These are phyloP conservation scores for Odontamblyopus rebecca DNA, from an alignment of 2,797 vertebrate genomes.

Conservation along the genomic window DNA sequence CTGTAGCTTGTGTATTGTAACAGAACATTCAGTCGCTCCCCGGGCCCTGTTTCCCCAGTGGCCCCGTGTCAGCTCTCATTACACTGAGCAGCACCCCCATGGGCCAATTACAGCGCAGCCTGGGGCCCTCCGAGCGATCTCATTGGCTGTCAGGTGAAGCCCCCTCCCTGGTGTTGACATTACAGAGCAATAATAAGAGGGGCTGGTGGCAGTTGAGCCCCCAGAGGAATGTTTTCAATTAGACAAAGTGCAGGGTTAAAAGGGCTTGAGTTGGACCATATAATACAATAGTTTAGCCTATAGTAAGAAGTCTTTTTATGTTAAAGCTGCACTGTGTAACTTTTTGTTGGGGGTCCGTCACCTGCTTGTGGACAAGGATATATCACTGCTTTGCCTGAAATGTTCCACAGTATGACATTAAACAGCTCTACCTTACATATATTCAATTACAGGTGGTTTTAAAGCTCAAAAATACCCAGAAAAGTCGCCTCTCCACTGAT, in stretches of 20 bases:
- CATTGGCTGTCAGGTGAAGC: constrained; percentile 17
- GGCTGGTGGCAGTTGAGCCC: constrained; percentile 30
- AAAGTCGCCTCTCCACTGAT: too few relatives aligned
- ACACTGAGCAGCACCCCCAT: constrained; percentile 35
- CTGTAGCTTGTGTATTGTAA: not conserved
- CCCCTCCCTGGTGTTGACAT: constrained; percentile 28
- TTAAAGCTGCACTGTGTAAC: too few relatives aligned
- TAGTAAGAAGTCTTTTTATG: too few relatives aligned
- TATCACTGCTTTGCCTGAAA: too few relatives aligned
- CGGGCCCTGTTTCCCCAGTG: constrained; percentile 47
- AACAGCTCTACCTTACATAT: too few relatives aligned
- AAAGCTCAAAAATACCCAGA: too few relatives aligned
- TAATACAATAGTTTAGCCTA: not conserved
- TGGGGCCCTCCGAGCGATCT: constrained; percentile 15
- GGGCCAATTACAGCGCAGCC: constrained; percentile 45
- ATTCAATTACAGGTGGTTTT: too few relatives aligned
- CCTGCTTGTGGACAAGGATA: too few relatives aligned
- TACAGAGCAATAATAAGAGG: constrained; percentile 34
- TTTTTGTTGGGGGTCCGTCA: too few relatives aligned
- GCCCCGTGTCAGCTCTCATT: constrained; percentile 57
- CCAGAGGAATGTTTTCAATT: constrained; percentile 47
- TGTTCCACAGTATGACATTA: too few relatives aligned
- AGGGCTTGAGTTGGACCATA: not conserved
- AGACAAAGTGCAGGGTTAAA: constrained; percentile 11
- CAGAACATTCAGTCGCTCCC: constrained; percentile 15